phyloP scores from a whole-genome alignment of 2,888 invertebrate species.

The Chrysotoxum bicinctum region DNA sequence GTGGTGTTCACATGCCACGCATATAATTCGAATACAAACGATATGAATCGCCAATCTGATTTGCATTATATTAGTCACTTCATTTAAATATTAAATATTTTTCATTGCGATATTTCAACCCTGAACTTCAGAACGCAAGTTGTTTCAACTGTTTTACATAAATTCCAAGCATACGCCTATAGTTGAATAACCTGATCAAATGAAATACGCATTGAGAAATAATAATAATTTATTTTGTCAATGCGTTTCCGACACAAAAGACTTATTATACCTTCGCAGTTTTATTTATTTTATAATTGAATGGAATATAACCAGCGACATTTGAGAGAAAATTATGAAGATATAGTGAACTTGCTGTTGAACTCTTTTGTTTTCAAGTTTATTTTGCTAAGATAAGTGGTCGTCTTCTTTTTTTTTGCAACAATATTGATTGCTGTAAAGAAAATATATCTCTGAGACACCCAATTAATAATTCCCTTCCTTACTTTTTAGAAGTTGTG shows the following conservation, averaged over 20 bases:
- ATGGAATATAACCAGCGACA: neutral
- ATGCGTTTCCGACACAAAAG: neutral
- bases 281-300: neutral
- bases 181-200: slow-evolving; percentile 35
- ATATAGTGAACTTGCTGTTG: slow-evolving; percentile 14
- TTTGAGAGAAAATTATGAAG: neutral
- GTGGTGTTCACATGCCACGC: no score
- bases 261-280: neutral
- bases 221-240: neutral
- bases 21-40: no score
- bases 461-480: neutral
- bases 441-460: neutral
- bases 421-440: neutral
- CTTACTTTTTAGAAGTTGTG: slow-evolving; percentile 1
- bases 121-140: slow-evolving; percentile 18
- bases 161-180: neutral
- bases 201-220: neutral
- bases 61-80: slow-evolving; percentile 20
- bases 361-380: slow-evolving; percentile 32
- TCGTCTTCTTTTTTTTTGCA: neutral
- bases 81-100: neutral
- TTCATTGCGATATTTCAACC: slow-evolving; percentile 1
- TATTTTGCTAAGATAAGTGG: neutral
- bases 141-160: neutral
- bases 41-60: neutral